Conservation (phyloP, 1,140 invertebrate genomes). For the Drosophila ohnishii region DNA sequence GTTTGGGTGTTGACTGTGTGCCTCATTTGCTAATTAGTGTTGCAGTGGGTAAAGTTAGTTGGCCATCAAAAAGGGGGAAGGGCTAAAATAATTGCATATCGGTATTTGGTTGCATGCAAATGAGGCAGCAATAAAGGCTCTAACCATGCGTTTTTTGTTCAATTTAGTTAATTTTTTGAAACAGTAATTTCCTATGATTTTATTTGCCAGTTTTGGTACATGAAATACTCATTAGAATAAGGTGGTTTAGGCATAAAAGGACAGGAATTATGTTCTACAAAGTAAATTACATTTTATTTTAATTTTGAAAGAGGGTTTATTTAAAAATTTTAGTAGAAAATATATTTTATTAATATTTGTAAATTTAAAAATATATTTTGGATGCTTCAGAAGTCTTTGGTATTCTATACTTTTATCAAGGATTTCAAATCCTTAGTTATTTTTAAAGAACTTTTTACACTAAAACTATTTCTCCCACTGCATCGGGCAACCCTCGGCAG, state of each 20-base stretch:
- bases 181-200: not conserved
- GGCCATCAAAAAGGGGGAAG: conserved; percentile 9
- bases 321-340: no score
- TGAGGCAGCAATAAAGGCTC: conserved; percentile 18
- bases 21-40: conserved; percentile 61
- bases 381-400: no score
- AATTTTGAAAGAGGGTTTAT: no score
- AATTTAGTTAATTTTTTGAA: conserved; percentile 19
- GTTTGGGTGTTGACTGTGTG: not conserved
- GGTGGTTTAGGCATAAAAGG: not conserved
- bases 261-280: no score
- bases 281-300: no score
- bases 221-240: conserved; percentile 7
- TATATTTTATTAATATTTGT: no score
- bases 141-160: conserved; percentile 14
- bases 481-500: not conserved
- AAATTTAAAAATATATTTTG: no score
- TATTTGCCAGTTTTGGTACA: not conserved
- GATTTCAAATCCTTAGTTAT: not conserved
- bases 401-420: not conserved
- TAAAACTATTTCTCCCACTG: not conserved
- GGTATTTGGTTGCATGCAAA: conserved; percentile 38
- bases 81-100: conserved; percentile 14
- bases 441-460: not conserved
- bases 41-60: conserved; percentile 10